Conservation (phyloP, 2,888 invertebrate species). For the Pimpla rufipes region DNA sequence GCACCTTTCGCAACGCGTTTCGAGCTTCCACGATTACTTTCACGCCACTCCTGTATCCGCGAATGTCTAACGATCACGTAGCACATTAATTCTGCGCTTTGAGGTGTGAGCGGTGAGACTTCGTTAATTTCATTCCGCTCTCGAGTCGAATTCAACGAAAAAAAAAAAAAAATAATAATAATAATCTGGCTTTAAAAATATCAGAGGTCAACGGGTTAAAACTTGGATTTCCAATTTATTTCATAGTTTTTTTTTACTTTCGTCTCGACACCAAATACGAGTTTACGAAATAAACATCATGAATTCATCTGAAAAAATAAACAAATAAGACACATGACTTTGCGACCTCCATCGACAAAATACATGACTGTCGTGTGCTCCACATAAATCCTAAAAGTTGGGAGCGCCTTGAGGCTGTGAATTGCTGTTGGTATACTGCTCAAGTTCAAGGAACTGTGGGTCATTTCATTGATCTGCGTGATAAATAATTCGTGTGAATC, state of each 20-base stretch:
- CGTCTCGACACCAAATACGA: no score
- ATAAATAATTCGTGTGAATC: constrained; percentile 23
- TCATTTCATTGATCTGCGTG: constrained; percentile 23
- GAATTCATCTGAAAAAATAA: no score
- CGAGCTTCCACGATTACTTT: neutral
- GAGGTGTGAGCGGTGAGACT: no score
- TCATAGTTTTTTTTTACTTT: no score
- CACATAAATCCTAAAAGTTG: no score
- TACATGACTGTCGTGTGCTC: no score
- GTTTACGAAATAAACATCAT: no score
- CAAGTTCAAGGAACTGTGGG: constrained; percentile 23
- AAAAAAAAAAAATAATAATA: neutral
- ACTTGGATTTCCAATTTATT: no score
- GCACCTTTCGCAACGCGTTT: constrained; percentile 12
- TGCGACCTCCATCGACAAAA: no score
- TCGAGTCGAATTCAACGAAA: neutral
- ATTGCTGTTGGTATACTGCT: neutral
- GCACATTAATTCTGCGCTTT: neutral
- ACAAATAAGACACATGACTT: neutral
- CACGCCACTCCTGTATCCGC: constrained; percentile 32
- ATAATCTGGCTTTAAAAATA: no score
- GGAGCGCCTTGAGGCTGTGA: neutral
- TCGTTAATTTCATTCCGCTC: no score
- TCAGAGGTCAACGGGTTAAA: no score
- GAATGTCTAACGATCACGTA: constrained; percentile 29